A percentile compares a stretch with the other conserved stretches of the same genome.
phyloP scores from a whole-genome alignment of 2,113 vertebrate genomes.

The Lepidothrix coronata region DNA sequence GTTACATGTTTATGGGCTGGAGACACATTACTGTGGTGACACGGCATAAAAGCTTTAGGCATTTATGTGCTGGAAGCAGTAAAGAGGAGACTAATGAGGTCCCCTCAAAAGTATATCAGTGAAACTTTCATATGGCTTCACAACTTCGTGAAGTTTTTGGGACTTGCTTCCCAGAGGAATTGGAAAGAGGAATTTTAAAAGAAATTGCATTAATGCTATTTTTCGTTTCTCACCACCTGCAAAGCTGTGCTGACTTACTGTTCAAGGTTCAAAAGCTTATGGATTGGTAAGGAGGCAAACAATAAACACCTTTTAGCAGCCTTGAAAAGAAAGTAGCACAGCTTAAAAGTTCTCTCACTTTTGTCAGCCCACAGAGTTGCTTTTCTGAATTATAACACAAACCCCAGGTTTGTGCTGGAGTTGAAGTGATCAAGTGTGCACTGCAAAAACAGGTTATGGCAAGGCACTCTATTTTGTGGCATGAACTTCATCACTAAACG shows the following conservation, averaged over 20 bases:
- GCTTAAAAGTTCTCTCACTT: neutral
- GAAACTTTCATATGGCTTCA: slow-evolving; percentile 6
- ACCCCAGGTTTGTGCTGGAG: neutral
- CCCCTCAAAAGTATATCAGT: neutral
- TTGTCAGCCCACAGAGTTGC: neutral
- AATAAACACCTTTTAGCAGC: slow-evolving; percentile 18
- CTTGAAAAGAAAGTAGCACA: neutral
- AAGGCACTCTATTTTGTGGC: neutral
- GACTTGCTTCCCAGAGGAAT: slow-evolving; percentile 8
- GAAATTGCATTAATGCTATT: slow-evolving; percentile 6
- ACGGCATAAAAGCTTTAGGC: neutral
- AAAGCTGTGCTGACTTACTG: slow-evolving; percentile 1
- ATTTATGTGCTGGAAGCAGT: neutral
- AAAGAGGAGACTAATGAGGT: slow-evolving; percentile 24
- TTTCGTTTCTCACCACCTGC: slow-evolving; percentile 5
- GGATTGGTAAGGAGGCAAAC: neutral
- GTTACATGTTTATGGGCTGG: neutral
- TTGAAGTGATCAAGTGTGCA: neutral
- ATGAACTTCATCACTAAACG: neutral
- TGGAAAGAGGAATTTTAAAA: neutral
- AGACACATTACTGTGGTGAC: neutral
- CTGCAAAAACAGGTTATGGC: neutral
- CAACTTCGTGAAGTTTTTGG: neutral
- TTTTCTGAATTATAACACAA: neutral
- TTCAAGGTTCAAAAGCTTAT: slow-evolving; percentile 4